Base-by-base conservation (phyloP, 1,140 invertebrate species). In the Orius insidiosus region DNA sequence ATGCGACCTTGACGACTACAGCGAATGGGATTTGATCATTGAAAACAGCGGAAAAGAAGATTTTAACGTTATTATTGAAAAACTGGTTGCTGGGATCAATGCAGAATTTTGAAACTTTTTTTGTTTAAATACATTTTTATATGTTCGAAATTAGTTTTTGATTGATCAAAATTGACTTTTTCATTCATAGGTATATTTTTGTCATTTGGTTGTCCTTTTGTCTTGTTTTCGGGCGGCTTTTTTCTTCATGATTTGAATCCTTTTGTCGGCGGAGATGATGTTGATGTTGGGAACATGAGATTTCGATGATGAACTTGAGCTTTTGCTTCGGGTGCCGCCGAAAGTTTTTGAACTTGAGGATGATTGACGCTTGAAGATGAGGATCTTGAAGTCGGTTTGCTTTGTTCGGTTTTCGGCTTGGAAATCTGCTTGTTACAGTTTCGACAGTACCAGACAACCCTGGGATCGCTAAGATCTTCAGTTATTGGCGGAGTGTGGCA, bases 191-290 rank as follows among this genome's bases (percentile, higher is more conserved):
- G 24, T 7, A 24, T 4, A 24, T 24, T 24, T 24, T n/a, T 24
- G 24, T 36, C 9, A 24, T 33, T 47, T 38, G 24, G 36, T 37
- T 15, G 37, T 24, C 5, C 68, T 57, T 56, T 70, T 71, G 30
- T 73, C 69, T 44, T 68, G 60, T 48, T 67, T 65, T 53, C 68
- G n/a, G 13, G 68, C 68, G n/a, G 79, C 79, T 63, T 83, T 84
- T 56, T 84, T 85, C 59, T 83, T 82, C 77, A 85, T 82, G 49
- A 79, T 80, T 55, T 85, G 81, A 46, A 85, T 59, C 55, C 81
- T 65, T 59, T 78, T 82, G 59, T 85, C 81, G 45, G 79, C 80
- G 52, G 72, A 76, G 48, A 80, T 75, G 45, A 82, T 75, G 56
- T 76, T 73, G 30, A 80, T 48, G 45, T 34, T 35, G 38, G 32